These are phyloP conservation scores for Philaethria dido DNA, from an alignment of 2,888 invertebrate species.

Conservation along the genomic window DNA sequence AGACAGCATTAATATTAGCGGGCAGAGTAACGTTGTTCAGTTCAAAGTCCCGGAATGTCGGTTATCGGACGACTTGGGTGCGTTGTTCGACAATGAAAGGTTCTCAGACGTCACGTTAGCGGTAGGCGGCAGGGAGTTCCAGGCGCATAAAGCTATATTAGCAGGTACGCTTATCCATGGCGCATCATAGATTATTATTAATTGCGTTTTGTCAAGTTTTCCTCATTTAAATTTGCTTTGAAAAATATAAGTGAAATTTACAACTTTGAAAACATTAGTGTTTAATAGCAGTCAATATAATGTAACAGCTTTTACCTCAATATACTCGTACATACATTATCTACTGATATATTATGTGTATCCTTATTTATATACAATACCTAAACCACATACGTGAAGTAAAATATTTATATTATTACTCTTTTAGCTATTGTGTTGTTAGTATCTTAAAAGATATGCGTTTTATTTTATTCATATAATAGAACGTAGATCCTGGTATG, in stretches of 20 bases:
- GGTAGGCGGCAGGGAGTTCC: slow-evolving; percentile 94
- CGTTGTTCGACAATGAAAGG: slow-evolving; percentile 97
- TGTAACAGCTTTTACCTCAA: too few relatives aligned
- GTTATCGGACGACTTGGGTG: slow-evolving; percentile 96
- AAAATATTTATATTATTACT: neutral
- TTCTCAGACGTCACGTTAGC: slow-evolving; percentile 99
- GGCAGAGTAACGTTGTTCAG: slow-evolving; percentile 98
- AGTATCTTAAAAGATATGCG: neutral
- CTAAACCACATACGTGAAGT: neutral
- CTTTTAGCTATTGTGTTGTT: neutral
- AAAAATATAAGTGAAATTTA: too few relatives aligned
- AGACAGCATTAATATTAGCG: slow-evolving; percentile 99
- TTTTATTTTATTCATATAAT: neutral
- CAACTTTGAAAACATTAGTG: neutral
- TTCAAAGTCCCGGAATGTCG: slow-evolving; percentile 98
- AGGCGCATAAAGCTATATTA: slow-evolving; percentile 98
- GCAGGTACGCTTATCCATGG: slow-evolving; percentile 84
- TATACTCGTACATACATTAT: neutral
- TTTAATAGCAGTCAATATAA: too few relatives aligned
- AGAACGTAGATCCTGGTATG: neutral
- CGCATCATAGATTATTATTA: neutral
- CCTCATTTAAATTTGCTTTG: neutral
- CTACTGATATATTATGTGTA: neutral
- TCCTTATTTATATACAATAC: neutral
- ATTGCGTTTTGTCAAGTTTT: neutral